Base-by-base conservation (phyloP, 2,888 invertebrate genomes). In the Deroplatys truncata region DNA sequence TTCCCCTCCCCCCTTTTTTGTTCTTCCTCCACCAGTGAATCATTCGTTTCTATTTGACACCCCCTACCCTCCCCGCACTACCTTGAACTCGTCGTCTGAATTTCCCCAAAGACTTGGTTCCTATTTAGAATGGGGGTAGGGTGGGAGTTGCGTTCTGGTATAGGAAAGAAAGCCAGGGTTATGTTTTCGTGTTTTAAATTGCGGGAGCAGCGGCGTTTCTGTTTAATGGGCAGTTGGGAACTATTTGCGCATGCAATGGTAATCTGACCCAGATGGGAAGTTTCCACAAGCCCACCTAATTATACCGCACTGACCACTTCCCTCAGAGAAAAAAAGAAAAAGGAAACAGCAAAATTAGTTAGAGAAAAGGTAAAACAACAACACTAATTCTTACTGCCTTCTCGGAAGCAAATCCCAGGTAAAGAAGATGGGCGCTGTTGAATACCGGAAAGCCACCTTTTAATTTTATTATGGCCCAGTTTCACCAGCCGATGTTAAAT, bases 1-100 rank as follows among this genome's bases (percentile, higher is more conserved):
- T n/a, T 16, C 28, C 56, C 87, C 82, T 25, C 4, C 56, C 56
- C 43, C 25, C 20, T 72, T 20, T 72, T 72, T 72, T 72, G 56
- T 82, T 28, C 86, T 56, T 86, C 49, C 72, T 31, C 86, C 35
- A 43, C 87, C 86, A 31, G 82, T 83, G 87, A 82, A 87, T 87
- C 87, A 87, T 87, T 87, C 87, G 87, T 87, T 87, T 87, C 83
- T 83, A 83, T 87, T 87, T 87, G 87, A 28, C 87, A 87, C 87
- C 87, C 87, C 82, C 83, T 87, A 87, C 35, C 25, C 25, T 72
- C 56, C 56, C 56, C 56, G 25, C 56, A 72, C 56, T 72, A 72
- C 56, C 56, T 72, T 72, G 56, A 72, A 72, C 56, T 72, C 56
- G 56, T 72, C 56, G 56, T 31, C 25, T 83, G 87, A 83, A 87